Evolutionary conservation across 2,113 vertebrate genomes (phyloP), one percentile per base, ranked within the genome.

Genomic region (Melanerpes formicivorus): DNA sequence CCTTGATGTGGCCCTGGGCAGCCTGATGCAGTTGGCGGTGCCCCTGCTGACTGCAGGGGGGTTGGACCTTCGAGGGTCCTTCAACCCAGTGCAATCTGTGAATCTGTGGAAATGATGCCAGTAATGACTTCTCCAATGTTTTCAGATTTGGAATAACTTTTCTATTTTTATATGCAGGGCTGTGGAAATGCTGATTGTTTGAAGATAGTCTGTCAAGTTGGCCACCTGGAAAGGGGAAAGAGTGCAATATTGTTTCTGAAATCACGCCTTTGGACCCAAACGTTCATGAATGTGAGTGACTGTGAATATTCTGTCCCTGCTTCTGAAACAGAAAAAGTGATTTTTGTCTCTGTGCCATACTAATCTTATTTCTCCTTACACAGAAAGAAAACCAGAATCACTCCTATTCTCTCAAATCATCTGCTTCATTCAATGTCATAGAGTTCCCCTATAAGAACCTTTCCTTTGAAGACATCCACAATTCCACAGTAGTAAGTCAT

Each of bases 401-500:
- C 16, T 99, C 99, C 1, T 99, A 99, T 40, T 96, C 97, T 76
- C 96, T 99, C 54, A 98, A 97, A 69, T 99, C 99, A 0, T 98
- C 98, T 1, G 99, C 98, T 32, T 98, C 98, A 11, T 99, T 99
- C 97, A 98, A 10, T 11, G 99, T 99, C 80, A 98, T 99, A 29
- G 99, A 99, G 96, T 99, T 99, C 96, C 99, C 99, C 3, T 99
- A 99, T 72, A 99, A 99, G 97, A 99, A 99, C 73, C 97, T 99
- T 93, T 93, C 86, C 11, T 97, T 97, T 37, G 98, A 99, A 81
- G 97, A 99, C 18, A 98, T 99, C 27, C 97, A 98, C 42, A 99
- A 99, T 92, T 98, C 97, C 34, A 99, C 99, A 52, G 96, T 98
- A 15, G 99, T 99, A 96, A 98, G 98, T 96, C 1, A 23, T 34